Base-by-base conservation (phyloP, 2,113 vertebrate species). In the Anarrhichthys ocellatus region DNA sequence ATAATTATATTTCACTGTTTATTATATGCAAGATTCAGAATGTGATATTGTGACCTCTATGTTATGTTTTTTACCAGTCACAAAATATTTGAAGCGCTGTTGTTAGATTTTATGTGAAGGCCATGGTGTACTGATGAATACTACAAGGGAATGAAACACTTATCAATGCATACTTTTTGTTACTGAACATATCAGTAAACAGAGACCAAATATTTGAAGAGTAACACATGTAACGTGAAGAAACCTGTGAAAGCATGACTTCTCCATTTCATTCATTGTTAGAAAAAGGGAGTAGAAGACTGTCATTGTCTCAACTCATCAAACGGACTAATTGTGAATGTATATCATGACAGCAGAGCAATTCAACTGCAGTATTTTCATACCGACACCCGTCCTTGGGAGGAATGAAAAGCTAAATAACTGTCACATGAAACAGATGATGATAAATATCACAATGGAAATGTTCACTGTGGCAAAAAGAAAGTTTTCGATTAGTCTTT, bases 391-490 rank as follows among this genome's bases (percentile, higher is more conserved):
- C 80, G 67, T 91, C 83, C 85, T 90, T 52, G 38, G 78, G 73
- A 82, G 89, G 91, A 89, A 83, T 54, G 59, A 74, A 87, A 90
- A 92, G 89, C 91, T 88, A 88, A 52, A 69, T 9, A 75, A 46
- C 10, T 32, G 50, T 76, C 27, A 68, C 20, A 74, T 44, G 5
- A 73, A 88, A 84, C 52, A 73, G 61, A 62, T 67, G 67, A 61
- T 69, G 38, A 88, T 63, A 34, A 76, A 77, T 71, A 73, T 80
- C 66, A 82, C 24, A 86, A 76, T 85, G 78, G 71, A 80, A 92
- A 89, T 42, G 68, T 80, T 86, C n/a, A 64, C 0, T 0, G 52
- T 72, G 91, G 79, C 42, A 78, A 83, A 84, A 70, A 52, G 13
- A 72, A 80, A 9, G 52, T 80, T 79, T 83, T 72, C 36, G 46